Percentiles rank a stretch among this genome's conserved stretches.
Evolutionary conservation across 2,888 invertebrate genomes (phyloP).

Genomic region (Heliconius charithonia): DNA sequence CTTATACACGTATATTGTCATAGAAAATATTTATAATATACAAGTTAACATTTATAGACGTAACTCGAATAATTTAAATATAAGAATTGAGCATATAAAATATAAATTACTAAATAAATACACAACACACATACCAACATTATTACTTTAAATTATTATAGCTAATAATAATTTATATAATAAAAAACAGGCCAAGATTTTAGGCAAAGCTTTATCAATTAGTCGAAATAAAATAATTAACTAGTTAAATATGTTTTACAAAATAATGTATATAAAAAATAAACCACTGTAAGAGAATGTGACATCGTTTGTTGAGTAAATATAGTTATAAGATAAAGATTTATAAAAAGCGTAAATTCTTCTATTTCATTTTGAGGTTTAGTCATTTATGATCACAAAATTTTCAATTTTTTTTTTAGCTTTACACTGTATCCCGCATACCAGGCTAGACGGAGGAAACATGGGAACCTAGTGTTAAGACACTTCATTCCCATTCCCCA

Average conservation of each 20-base stretch:
- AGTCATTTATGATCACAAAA: too few relatives aligned
- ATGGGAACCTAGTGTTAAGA: too few relatives aligned
- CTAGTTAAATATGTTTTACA: not conserved
- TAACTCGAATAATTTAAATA: not conserved
- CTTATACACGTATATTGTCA: not conserved
- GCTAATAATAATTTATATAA: not conserved
- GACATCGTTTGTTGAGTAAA: not conserved
- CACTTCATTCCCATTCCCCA: too few relatives aligned
- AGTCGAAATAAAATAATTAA: not conserved
- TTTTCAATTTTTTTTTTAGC: too few relatives aligned
- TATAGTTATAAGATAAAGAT: not conserved
- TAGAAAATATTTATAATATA: not conserved
- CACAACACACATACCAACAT: not conserved
- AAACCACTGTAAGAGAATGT: not conserved
- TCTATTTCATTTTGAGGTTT: not conserved
- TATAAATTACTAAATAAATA: not conserved
- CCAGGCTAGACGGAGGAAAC: too few relatives aligned
- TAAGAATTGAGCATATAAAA: not conserved
- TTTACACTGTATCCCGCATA: too few relatives aligned
- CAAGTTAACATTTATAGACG: not conserved
- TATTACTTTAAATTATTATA: not conserved
- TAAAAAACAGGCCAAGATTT: not conserved
- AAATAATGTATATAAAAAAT: not conserved
- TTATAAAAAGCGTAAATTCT: slow-evolving; percentile 2
- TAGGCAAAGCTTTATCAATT: not conserved